Conservation (phyloP, 2,888 invertebrate species). For the Orthosia gothica region DNA sequence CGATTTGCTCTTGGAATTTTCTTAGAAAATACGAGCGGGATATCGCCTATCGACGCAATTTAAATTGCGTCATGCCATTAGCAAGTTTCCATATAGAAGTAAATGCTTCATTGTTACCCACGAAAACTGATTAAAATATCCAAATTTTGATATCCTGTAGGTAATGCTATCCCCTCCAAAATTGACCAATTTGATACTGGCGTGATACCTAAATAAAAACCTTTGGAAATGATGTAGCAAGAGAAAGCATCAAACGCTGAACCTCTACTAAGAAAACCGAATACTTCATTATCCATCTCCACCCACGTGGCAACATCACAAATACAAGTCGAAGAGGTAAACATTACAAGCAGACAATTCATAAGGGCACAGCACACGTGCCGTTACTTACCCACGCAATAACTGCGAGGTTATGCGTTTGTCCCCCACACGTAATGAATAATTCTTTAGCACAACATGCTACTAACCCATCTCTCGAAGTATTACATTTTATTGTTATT, state of each 20-base stretch:
- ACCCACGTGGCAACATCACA: conserved; percentile 8
- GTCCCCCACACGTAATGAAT: conserved; percentile 58
- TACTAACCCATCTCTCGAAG: conserved; percentile 30
- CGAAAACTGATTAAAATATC: no score
- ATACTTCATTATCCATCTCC: background rate
- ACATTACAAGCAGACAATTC: conserved; percentile 44
- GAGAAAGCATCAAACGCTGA: background rate
- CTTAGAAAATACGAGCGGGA: no score
- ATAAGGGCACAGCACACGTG: conserved; percentile 50
- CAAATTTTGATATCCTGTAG: no score
- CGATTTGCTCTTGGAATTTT: no score
- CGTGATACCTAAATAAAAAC: background rate
- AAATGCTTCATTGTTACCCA: no score
- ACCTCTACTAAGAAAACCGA: background rate
- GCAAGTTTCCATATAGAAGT: no score
- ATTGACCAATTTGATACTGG: no score
- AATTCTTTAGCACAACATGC: conserved; percentile 55
- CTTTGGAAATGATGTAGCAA: background rate
- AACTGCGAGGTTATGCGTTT: conserved; percentile 40
- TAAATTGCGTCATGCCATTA: no score
- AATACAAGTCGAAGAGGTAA: conserved; percentile 31
- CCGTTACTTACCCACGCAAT: conserved; percentile 42
- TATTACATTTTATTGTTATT: conserved; percentile 59
- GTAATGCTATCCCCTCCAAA: no score
- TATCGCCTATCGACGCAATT: no score